A percentile compares a stretch with the other conserved stretches of the same genome.
Conservation (phyloP, 2,113 vertebrate species). For the Rynchops niger region DNA sequence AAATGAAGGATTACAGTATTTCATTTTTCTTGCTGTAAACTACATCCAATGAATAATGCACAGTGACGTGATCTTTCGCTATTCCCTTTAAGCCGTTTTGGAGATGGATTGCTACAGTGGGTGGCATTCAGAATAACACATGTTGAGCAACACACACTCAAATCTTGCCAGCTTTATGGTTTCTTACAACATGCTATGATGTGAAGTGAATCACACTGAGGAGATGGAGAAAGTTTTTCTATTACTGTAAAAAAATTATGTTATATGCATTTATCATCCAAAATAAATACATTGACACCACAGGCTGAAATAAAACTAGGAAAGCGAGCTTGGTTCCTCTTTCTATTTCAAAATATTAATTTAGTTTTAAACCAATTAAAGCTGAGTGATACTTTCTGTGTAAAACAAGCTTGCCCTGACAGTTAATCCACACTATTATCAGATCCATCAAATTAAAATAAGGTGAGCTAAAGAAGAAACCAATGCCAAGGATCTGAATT, state of each 20-base stretch:
- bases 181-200: background rate
- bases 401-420: background rate
- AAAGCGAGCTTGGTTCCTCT: background rate
- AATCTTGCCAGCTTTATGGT: background rate
- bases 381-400: background rate
- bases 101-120: background rate
- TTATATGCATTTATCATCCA: background rate
- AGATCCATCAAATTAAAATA: background rate
- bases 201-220: background rate
- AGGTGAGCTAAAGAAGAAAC: slow-evolving; percentile 7
- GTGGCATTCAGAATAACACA: slow-evolving; percentile 4
- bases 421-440: background rate
- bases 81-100: background rate
- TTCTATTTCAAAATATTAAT: background rate
- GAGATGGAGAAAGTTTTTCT: background rate
- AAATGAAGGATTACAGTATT: background rate
- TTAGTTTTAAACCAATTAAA: background rate
- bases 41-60: background rate
- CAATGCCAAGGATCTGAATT: background rate
- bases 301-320: background rate
- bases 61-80: background rate
- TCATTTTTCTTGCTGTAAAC: background rate
- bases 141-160: background rate
- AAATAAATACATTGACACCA: slow-evolving; percentile 13
- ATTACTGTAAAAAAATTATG: background rate